Percentiles rank a stretch among this genome's conserved stretches.
These are phyloP conservation scores for Miichthys miiuy DNA, from an alignment of 2,797 vertebrate genomes.

Conservation along the genomic window DNA sequence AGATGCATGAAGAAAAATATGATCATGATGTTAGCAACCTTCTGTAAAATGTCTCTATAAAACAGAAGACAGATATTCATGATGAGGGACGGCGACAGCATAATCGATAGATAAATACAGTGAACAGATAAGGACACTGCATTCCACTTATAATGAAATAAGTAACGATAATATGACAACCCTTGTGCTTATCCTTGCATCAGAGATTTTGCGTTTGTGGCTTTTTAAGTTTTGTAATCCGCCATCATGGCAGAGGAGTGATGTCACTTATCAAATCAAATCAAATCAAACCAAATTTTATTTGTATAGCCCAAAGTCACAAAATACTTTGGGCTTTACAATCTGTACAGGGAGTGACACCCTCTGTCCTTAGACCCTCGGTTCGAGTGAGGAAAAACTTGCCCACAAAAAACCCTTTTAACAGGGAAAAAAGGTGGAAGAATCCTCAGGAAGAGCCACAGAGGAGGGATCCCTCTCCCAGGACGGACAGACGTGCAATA, in stretches of 20 bases:
- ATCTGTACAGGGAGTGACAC: too few relatives aligned
- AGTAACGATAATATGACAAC: neutral
- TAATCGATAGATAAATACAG: neutral
- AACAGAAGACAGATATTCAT: neutral
- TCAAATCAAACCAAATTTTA: too few relatives aligned
- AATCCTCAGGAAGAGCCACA: too few relatives aligned
- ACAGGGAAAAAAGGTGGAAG: too few relatives aligned
- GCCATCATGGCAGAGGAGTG: neutral
- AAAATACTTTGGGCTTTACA: too few relatives aligned
- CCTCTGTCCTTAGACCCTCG: too few relatives aligned
- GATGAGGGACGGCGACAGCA: neutral
- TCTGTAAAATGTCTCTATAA: conserved; percentile 86
- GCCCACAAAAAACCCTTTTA: too few relatives aligned
- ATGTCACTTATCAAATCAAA: neutral
- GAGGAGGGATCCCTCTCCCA: too few relatives aligned
- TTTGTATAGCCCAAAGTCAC: too few relatives aligned
- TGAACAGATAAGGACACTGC: neutral
- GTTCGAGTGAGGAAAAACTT: too few relatives aligned
- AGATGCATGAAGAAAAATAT: conserved; percentile 86
- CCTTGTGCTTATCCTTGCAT: neutral
- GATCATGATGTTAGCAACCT: conserved; percentile 86
- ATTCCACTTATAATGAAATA: neutral
- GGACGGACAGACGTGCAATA: too few relatives aligned
- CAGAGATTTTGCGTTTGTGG: neutral
- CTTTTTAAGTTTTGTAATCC: neutral